Percentiles rank a stretch among this genome's conserved stretches.
Conservation (phyloP, 2,888 invertebrate genomes). For the Cylloceria caligata region DNA sequence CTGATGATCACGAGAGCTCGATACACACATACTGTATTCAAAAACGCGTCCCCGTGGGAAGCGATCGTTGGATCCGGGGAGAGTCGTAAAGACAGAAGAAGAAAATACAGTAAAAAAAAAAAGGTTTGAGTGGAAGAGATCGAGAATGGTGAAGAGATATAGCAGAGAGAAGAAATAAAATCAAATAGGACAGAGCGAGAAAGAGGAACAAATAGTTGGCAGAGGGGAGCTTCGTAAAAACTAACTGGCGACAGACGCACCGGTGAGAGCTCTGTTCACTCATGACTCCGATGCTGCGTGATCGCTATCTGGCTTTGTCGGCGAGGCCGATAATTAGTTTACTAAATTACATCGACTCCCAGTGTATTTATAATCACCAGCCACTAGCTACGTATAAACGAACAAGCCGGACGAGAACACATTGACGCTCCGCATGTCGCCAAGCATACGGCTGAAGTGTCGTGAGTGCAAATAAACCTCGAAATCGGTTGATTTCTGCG, state of each 20-base stretch:
- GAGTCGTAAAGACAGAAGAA: conserved; percentile 78
- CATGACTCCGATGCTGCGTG: conserved; percentile 73
- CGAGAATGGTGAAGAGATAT: conserved; percentile 61
- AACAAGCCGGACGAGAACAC: conserved; percentile 67
- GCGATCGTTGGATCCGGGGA: conserved; percentile 72
- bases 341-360: conserved; percentile 84
- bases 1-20: conserved; percentile 53
- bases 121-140: conserved; percentile 61
- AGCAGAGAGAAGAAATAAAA: conserved; percentile 70
- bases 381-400: conserved; percentile 21
- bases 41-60: conserved; percentile 79
- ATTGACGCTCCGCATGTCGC: conserved; percentile 76
- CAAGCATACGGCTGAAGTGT: conserved; percentile 75
- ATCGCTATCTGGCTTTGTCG: conserved; percentile 82
- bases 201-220: conserved; percentile 73
- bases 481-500: conserved; percentile 73
- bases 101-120: conserved; percentile 70
- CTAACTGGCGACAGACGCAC: conserved; percentile 77
- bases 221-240: conserved; percentile 70
- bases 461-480: conserved; percentile 70
- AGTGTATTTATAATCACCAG: conserved; percentile 76
- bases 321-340: conserved; percentile 84
- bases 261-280: conserved; percentile 56
- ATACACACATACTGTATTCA: conserved; percentile 36
- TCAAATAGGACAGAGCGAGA: conserved; percentile 74